These are phyloP conservation scores for Selene dorsalis DNA, from an alignment of 2,797 vertebrate species.

Conservation along the genomic window DNA sequence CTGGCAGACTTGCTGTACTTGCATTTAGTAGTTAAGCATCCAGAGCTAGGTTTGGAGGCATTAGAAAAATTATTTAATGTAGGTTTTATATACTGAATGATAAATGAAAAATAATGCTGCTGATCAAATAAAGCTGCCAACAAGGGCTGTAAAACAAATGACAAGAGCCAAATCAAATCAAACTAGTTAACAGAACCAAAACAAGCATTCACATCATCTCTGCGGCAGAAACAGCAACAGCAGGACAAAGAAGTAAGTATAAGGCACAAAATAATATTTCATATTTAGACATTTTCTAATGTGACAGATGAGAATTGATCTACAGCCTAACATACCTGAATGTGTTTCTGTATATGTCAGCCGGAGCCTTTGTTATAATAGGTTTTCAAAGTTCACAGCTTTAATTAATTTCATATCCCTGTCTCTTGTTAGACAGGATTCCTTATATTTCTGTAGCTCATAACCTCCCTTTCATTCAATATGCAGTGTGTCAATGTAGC, in stretches of 20 bases:
- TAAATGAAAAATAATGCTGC: constrained; percentile 20
- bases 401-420: constrained; percentile 41
- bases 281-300: not conserved
- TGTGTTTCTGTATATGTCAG: constrained; percentile 1
- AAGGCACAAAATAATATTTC: not conserved
- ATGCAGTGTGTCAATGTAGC: constrained; percentile 67
- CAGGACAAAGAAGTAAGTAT: not conserved
- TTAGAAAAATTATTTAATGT: not conserved
- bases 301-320: not conserved
- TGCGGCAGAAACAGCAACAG: not conserved
- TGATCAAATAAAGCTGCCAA: not conserved
- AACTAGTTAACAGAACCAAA: constrained; percentile 25
- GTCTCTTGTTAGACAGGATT: constrained; percentile 45
- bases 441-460: constrained; percentile 59
- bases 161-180: constrained; percentile 1
- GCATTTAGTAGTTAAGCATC: constrained; percentile 36
- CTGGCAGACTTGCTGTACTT: constrained; percentile 15
- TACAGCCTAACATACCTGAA: not conserved
- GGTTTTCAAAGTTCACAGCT: constrained; percentile 38
- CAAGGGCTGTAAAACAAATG: constrained; percentile 5
- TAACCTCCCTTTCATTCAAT: constrained; percentile 55
- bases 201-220: constrained; percentile 3
- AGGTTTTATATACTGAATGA: constrained; percentile 9
- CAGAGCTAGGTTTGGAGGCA: constrained; percentile 11
- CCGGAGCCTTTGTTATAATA: constrained; percentile 18